These are phyloP conservation scores for Cerastis rubricosa DNA, from an alignment of 2,888 invertebrate genomes.

Conservation along the genomic window DNA sequence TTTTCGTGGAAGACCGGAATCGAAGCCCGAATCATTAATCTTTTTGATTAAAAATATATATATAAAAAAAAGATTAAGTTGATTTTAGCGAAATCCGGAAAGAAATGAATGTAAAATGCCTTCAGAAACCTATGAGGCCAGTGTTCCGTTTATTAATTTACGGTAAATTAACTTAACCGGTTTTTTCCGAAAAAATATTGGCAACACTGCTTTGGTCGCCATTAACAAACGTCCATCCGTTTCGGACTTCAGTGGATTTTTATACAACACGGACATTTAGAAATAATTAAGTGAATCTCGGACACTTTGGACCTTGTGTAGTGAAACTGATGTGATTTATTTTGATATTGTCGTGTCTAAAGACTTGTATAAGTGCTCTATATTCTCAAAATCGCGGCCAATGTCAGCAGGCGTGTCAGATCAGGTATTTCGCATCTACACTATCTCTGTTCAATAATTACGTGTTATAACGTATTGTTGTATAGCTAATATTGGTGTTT, in stretches of 20 bases:
- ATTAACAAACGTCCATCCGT: slow-evolving; percentile 87
- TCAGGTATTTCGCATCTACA: slow-evolving; percentile 92
- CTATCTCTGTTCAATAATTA: slow-evolving; percentile 75
- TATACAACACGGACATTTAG: slow-evolving; percentile 84
- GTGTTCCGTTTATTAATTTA: slow-evolving; percentile 5
- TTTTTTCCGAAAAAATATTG: slow-evolving; percentile 64
- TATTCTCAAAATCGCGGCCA: slow-evolving; percentile 92
- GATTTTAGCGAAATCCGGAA: neutral
- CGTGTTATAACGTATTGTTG: slow-evolving; percentile 64
- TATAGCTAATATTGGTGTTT: slow-evolving; percentile 74
- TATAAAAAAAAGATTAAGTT: neutral
- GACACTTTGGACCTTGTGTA: slow-evolving; percentile 85
- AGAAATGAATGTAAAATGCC: too few species aligned
- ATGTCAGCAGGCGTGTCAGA: slow-evolving; percentile 98
- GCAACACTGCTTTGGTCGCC: slow-evolving; percentile 81
- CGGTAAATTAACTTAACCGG: slow-evolving; percentile 52
- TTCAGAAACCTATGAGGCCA: neutral
- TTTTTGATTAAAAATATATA: neutral
- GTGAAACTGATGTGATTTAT: slow-evolving; percentile 89
- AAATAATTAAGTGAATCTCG: slow-evolving; percentile 79
- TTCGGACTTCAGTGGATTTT: slow-evolving; percentile 82
- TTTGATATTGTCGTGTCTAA: slow-evolving; percentile 84
- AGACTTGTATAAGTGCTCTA: slow-evolving; percentile 88
- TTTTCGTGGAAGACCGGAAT: neutral
- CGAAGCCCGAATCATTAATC: neutral